A percentile compares a stretch with the other conserved stretches of the same genome.
phyloP scores from a whole-genome alignment of 1,140 invertebrate genomes.

The Trinorchestia longiramus region DNA sequence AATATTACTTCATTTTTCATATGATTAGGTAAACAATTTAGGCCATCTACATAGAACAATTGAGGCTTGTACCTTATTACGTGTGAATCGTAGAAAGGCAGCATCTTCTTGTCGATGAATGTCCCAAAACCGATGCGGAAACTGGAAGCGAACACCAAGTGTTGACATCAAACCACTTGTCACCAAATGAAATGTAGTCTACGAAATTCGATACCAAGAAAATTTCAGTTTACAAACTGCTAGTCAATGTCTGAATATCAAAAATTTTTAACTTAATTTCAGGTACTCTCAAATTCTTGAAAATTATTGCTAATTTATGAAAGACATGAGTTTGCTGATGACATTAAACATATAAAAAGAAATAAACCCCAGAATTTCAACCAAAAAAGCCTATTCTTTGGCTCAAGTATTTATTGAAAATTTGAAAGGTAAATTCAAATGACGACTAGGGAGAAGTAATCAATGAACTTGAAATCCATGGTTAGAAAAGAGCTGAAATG shows the following conservation, averaged over 20 bases:
- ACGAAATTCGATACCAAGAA: not conserved
- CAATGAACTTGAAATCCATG: too few relatives aligned
- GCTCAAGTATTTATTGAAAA: too few relatives aligned
- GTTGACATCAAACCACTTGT: not conserved
- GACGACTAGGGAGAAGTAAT: too few relatives aligned
- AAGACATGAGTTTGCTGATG: not conserved
- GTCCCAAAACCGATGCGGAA: not conserved
- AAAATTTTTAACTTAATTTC: not conserved
- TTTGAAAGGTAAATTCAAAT: too few relatives aligned
- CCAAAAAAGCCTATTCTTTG: too few relatives aligned
- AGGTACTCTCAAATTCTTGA: not conserved
- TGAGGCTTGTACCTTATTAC: not conserved
- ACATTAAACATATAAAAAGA: not conserved
- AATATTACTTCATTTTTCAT: not conserved
- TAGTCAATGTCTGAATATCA: not conserved
- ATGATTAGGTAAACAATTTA: not conserved
- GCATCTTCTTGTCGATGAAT: not conserved
- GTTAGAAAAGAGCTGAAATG: too few relatives aligned
- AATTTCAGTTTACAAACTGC: not conserved
- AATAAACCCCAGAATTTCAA: too few relatives aligned
- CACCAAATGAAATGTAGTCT: not conserved
- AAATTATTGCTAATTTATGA: not conserved
- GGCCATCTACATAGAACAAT: not conserved
- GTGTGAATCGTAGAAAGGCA: not conserved
- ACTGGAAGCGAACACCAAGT: not conserved